Percentiles rank a stretch among this genome's conserved stretches.
These are phyloP conservation scores for Chrysolina haemoptera DNA, from an alignment of 2,888 invertebrate species.

Conservation along the genomic window DNA sequence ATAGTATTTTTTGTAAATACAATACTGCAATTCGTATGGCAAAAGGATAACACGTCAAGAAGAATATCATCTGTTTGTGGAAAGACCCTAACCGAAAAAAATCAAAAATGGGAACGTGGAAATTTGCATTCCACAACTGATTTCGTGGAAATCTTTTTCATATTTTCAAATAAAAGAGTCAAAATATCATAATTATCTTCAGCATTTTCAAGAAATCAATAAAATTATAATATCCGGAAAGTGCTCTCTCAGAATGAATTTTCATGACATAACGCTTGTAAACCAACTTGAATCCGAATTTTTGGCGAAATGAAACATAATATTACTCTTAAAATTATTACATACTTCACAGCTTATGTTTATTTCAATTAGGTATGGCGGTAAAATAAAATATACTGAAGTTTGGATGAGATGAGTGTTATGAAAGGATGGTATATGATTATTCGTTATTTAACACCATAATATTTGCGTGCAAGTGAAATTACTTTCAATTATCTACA, in stretches of 20 bases:
- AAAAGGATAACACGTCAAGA: too few species aligned
- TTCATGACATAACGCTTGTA: not conserved
- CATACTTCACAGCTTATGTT: not conserved
- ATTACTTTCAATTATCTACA: not conserved
- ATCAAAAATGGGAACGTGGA: too few species aligned
- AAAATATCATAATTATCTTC: too few species aligned
- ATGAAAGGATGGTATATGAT: not conserved
- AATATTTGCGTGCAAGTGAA: not conserved
- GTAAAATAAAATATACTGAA: slow-evolving; percentile 4
- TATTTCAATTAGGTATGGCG: not conserved
- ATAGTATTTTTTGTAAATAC: too few species aligned
- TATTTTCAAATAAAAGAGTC: too few species aligned
- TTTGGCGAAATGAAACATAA: not conserved
- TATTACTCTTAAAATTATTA: not conserved
- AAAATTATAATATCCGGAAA: too few species aligned
- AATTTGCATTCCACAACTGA: too few species aligned
- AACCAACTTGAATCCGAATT: not conserved
- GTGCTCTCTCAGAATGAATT: not conserved
- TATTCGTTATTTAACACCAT: not conserved
- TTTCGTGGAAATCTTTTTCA: too few species aligned
- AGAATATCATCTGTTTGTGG: too few species aligned
- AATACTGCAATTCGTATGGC: too few species aligned
- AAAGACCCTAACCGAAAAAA: too few species aligned
- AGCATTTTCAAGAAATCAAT: too few species aligned
- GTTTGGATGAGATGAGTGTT: not conserved